A percentile compares a stretch with the other conserved stretches of the same genome.
phyloP scores from a whole-genome alignment of 2,113 vertebrate species.

The Cebus imitator region DNA sequence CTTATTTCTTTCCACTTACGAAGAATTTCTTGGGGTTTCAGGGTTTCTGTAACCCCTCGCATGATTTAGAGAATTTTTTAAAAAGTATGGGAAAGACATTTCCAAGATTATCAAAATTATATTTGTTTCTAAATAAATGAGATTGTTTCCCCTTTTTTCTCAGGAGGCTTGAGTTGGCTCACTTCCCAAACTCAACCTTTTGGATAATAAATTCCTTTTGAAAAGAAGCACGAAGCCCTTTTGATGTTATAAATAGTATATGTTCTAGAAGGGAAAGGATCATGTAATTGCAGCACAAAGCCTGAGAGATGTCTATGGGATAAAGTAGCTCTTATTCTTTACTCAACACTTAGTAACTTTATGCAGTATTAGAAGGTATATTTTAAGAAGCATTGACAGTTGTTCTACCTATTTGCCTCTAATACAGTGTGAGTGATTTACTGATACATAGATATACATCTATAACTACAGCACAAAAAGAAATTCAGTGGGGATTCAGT shows the following conservation, averaged over 20 bases:
- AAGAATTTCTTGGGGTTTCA: not conserved
- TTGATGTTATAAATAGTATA: conserved; percentile 65
- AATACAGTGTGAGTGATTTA: not conserved
- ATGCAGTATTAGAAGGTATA: not conserved
- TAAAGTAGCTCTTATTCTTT: not conserved
- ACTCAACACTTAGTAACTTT: not conserved
- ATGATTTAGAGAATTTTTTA: not conserved
- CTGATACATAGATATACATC: not conserved
- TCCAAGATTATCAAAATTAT: conserved; percentile 34
- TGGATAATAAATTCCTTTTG: conserved; percentile 69
- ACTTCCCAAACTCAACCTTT: conserved; percentile 63
- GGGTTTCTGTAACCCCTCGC: not conserved
- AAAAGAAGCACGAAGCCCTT: conserved; percentile 47
- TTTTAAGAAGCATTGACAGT: not conserved
- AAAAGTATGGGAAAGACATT: not conserved
- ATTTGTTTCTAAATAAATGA: conserved; percentile 56
- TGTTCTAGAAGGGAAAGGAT: not conserved
- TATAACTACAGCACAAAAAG: not conserved
- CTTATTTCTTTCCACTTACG: not conserved
- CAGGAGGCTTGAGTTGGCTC: conserved; percentile 25
- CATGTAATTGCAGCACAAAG: conserved; percentile 8
- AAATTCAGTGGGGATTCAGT: conserved; percentile 41
- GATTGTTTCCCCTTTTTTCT: conserved; percentile 27
- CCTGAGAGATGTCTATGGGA: not conserved
- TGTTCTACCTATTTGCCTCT: not conserved